Conservation (phyloP, 2,888 invertebrate species). For the Glyphotaelius pellucidus region DNA sequence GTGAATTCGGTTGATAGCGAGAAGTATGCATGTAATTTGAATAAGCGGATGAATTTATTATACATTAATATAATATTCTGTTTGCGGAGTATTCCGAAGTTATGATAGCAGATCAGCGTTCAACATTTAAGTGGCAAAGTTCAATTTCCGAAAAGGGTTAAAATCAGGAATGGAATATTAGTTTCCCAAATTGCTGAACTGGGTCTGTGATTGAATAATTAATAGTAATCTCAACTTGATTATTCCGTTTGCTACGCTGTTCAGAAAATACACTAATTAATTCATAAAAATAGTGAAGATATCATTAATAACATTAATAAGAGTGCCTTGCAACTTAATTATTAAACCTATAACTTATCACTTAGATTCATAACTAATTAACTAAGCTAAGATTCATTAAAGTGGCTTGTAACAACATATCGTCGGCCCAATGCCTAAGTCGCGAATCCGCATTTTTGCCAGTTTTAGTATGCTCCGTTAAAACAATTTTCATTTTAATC, state of each 20-base stretch:
- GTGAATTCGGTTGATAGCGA: background rate
- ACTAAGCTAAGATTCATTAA: too few species aligned
- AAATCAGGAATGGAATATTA: slow-evolving; percentile 2
- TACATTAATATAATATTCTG: background rate
- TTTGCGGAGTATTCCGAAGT: background rate
- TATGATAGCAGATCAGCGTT: background rate
- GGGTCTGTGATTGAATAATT: background rate
- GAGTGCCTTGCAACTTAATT: too few species aligned
- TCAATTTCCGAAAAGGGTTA: slow-evolving; percentile 2
- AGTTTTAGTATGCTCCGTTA: too few species aligned
- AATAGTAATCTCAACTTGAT: background rate
- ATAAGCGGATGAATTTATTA: background rate
- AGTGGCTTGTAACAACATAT: too few species aligned
- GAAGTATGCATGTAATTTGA: background rate
- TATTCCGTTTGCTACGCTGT: background rate
- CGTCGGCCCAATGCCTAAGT: too few species aligned
- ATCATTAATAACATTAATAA: background rate
- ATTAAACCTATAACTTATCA: too few species aligned
- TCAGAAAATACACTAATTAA: background rate
- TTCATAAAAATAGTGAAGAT: background rate
- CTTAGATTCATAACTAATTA: too few species aligned
- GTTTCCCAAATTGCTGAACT: background rate
- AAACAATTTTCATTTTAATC: too few species aligned
- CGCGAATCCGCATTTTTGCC: too few species aligned
- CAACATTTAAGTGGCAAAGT: background rate